Percentiles rank a stretch among this genome's conserved stretches.
phyloP scores from a whole-genome alignment of 2,888 invertebrate species.

The Chrysomela aeneicollis region DNA sequence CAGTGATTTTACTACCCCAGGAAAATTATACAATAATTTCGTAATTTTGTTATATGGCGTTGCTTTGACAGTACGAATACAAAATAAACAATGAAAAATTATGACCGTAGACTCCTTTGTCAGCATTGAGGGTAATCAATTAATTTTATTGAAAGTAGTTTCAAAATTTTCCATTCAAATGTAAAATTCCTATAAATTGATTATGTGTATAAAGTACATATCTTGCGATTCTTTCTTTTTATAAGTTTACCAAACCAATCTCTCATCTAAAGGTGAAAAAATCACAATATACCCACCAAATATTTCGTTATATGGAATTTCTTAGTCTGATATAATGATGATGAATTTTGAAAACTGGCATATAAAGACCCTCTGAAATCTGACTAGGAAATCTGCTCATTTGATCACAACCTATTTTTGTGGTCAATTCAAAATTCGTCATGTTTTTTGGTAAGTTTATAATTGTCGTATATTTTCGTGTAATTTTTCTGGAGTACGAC shows the following conservation, averaged over 20 bases:
- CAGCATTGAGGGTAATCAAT: too few relatives aligned
- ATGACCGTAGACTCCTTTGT: neutral
- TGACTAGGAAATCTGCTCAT: neutral
- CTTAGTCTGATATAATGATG: too few relatives aligned
- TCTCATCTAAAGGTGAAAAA: too few relatives aligned
- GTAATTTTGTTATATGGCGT: neutral
- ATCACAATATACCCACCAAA: too few relatives aligned
- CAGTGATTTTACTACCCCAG: slow-evolving; percentile 52
- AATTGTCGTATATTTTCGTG: slow-evolving; percentile 10
- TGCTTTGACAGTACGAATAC: neutral
- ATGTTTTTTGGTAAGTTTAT: neutral
- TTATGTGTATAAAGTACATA: too few relatives aligned
- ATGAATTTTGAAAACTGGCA: too few relatives aligned
- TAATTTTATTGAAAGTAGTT: too few relatives aligned
- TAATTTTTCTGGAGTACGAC: slow-evolving; percentile 32
- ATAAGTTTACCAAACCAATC: too few relatives aligned
- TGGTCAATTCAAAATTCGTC: neutral
- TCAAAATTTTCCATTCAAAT: too few relatives aligned
- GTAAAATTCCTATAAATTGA: too few relatives aligned
- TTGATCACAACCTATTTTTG: neutral
- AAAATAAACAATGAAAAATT: neutral
- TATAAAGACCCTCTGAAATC: neutral
- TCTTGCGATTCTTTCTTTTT: too few relatives aligned
- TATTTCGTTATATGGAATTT: too few relatives aligned
- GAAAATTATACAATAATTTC: slow-evolving; percentile 24